A percentile compares a stretch with the other conserved stretches of the same genome.
Conservation (phyloP, 2,113 vertebrate genomes). For the Fulmarus glacialis region DNA sequence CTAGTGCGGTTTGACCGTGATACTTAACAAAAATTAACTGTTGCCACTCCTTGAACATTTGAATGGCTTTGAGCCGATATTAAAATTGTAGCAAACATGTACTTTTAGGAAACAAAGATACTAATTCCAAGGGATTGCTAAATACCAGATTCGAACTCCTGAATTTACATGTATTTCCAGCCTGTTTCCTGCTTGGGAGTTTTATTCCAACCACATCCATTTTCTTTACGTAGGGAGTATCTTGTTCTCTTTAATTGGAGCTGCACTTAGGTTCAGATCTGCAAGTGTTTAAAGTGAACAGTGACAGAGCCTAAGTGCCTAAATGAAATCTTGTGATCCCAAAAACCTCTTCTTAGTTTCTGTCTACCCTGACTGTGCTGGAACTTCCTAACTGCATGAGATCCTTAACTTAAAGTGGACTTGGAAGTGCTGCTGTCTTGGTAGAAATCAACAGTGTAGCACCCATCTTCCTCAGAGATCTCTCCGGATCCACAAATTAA, state of each 20-base stretch:
- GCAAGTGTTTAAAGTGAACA: constrained; percentile 33
- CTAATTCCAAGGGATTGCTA: neutral
- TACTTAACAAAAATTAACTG: neutral
- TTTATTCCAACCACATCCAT: constrained; percentile 12
- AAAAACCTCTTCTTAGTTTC: constrained; percentile 42
- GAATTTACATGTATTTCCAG: neutral
- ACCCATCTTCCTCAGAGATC: neutral
- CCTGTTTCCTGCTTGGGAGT: neutral
- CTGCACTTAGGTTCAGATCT: constrained; percentile 28
- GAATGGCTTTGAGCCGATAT: neutral
- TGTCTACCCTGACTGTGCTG: constrained; percentile 30
- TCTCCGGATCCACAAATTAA: neutral
- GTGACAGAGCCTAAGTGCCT: constrained; percentile 41
- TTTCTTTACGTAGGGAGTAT: constrained; percentile 13
- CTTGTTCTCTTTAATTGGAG: constrained; percentile 41
- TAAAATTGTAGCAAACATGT: neutral
- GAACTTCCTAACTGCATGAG: constrained; percentile 17
- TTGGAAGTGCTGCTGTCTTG: neutral
- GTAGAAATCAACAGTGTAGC: neutral
- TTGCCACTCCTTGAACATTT: neutral
- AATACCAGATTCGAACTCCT: neutral
- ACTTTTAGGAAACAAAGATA: neutral
- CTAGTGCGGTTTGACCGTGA: neutral
- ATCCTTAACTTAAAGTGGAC: constrained; percentile 18
- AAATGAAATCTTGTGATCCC: constrained; percentile 53